These are phyloP conservation scores for Mycetomoellerius zeteki DNA, from an alignment of 1,140 invertebrate species.

Conservation along the genomic window DNA sequence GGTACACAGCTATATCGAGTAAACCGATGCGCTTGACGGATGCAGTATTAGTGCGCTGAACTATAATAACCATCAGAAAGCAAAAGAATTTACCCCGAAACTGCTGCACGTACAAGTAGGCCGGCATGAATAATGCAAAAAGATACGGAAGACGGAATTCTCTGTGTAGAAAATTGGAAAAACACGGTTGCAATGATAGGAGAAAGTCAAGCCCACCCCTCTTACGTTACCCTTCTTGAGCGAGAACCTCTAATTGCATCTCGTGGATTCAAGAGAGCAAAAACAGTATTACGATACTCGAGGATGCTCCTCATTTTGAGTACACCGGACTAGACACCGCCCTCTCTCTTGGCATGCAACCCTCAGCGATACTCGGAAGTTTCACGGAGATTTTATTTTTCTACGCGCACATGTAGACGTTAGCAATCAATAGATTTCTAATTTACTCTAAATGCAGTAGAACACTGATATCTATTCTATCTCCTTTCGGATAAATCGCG, in stretches of 20 bases:
- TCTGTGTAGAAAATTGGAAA: slow-evolving; percentile 58
- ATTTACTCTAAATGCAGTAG: slow-evolving; percentile 3
- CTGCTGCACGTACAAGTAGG: slow-evolving; percentile 58
- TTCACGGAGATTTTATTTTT: slow-evolving; percentile 22
- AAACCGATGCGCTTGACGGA: slow-evolving; percentile 25
- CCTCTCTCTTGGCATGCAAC: slow-evolving; percentile 13
- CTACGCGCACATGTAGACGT: background rate
- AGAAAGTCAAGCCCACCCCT: slow-evolving; percentile 41
- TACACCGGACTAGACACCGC: slow-evolving; percentile 56
- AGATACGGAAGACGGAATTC: slow-evolving; percentile 39
- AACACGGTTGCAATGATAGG: slow-evolving; percentile 32
- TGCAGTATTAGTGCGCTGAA: slow-evolving; percentile 31
- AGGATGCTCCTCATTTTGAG: slow-evolving; percentile 67
- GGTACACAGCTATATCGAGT: slow-evolving; percentile 12
- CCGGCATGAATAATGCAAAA: slow-evolving; percentile 63
- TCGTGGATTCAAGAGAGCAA: slow-evolving; percentile 78
- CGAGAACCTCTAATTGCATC: slow-evolving; percentile 78
- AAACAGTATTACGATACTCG: slow-evolving; percentile 79
- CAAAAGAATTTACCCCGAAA: slow-evolving; percentile 46
- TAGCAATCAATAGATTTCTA: background rate
- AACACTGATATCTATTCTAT: background rate
- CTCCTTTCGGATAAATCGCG: background rate
- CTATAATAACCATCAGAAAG: slow-evolving; percentile 52
- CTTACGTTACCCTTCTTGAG: slow-evolving; percentile 41
- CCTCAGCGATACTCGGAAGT: background rate